Evolutionary conservation across 2,888 invertebrate genomes (phyloP), one percentile per base, ranked within the genome.

Genomic region (Coelogynopora nodosa): DNA sequence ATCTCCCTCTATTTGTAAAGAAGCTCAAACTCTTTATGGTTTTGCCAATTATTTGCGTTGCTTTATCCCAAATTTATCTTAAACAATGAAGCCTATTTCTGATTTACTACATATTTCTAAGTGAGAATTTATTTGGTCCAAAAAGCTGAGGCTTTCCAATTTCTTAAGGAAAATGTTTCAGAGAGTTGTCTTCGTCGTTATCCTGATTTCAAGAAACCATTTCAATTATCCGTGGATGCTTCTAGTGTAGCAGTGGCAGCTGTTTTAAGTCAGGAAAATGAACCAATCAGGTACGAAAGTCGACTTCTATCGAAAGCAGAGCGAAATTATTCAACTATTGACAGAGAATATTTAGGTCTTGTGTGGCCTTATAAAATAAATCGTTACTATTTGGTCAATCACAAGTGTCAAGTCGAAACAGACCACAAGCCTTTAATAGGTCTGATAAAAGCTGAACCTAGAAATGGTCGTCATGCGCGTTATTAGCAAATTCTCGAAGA

Each of bases 401-500:
- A 13, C 23, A 74, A 74, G 74, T 74, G 74, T 13, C 27, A 82
- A 82, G 82, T 27, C 82, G 49, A 49, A 49, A 49, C 49, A 49
- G 80, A 80, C 29, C 80, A 80, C 80, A 82, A 82, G 82, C 29
- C 82, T 28, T 82, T 82, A 29, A 23, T 82, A 5, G 82, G 29
- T 18, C 82, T 82, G 5, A 2, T 82, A 1, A 82, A 82, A 74
- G 29, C 30, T 82, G 27, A 82, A 82, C 82, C 82, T 82, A 30
- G 82, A 31, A 82, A 82, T 82, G 82, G 31, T 82, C 29, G 82
- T 31, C 82, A 82, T 82, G 82, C 82, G 2, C 31, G 29, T 82
- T 27, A 29, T 82, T 18, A 82, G 27, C 82, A 82, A 82, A 82
- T 82, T 82, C 82, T 82, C 23, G 23, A 29, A 82, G 82, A 82